Evolutionary conservation across 2,888 invertebrate species (phyloP).

Genomic region (Brenthis ino): DNA sequence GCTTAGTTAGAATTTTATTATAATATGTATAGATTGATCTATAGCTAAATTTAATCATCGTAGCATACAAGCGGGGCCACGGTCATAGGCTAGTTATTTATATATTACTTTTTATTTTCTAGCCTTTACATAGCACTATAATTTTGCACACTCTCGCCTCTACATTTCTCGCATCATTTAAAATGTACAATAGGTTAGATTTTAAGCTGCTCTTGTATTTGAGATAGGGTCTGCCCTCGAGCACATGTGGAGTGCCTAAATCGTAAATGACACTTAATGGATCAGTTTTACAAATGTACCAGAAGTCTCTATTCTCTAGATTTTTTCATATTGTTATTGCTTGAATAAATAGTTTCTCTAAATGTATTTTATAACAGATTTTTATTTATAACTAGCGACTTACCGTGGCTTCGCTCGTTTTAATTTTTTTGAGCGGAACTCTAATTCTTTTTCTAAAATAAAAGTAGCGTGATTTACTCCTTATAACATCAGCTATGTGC

Average conservation of each 20-base stretch:
- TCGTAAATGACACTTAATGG: slow-evolving; percentile 32
- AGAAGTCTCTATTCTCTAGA: slow-evolving; percentile 12
- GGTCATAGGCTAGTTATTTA: too few relatives aligned
- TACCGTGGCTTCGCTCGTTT: too few relatives aligned
- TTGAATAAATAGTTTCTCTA: not conserved
- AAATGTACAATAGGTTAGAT: slow-evolving; percentile 38
- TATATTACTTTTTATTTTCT: too few relatives aligned
- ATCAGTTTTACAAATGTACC: slow-evolving; percentile 23
- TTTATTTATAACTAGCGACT: not conserved
- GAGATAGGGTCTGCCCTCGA: slow-evolving; percentile 27
- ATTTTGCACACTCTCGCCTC: not conserved
- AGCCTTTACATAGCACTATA: not conserved
- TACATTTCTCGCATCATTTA: slow-evolving; percentile 29
- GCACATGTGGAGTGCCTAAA: slow-evolving; percentile 35
- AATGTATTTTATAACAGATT: not conserved
- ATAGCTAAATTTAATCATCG: too few relatives aligned
- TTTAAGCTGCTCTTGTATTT: slow-evolving; percentile 24
- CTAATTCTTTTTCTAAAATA: too few relatives aligned
- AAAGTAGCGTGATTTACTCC: too few relatives aligned
- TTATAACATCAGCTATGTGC: too few relatives aligned
- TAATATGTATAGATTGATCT: too few relatives aligned
- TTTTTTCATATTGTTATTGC: not conserved
- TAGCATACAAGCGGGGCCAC: too few relatives aligned
- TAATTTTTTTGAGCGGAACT: too few relatives aligned
- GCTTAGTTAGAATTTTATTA: too few relatives aligned